Base-by-base conservation (phyloP, 2,888 invertebrate genomes). In the Caenorhabditis virilis region DNA sequence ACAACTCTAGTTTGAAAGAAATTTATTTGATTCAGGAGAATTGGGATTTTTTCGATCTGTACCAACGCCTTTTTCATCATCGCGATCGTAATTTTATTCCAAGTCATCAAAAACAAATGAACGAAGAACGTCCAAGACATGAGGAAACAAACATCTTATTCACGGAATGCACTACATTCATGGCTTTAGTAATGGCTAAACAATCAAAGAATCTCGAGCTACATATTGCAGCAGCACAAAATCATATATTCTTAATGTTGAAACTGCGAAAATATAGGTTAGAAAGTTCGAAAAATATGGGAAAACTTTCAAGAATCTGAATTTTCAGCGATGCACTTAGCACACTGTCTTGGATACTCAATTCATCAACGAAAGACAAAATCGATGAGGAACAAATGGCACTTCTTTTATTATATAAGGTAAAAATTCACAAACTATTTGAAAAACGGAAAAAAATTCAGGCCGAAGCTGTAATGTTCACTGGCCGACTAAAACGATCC, bases 31-130 rank as follows among this genome's bases (percentile, higher is more conserved):
- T 51, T 41, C 47, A 61, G 62, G 59, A 59, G 27, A 36, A 30
- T 4, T 60, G 55, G 52, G 57, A 60, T 16, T 66, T 57, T 35
- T 18, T 5, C 2, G 64, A 65, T 15, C 43, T 55, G 18, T 66
- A 66, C 41, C 22, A 16, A 1, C 54, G 58, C 0, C 49, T 60
- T 0, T 60, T 60, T 26, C 43, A 41, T 1, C 22, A 50, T 2
- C 7, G n/a, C 5, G 13, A 38, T 1, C 52, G 20, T 6, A 11
- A 16, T 20, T 43, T 48, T 25, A 15, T 26, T 7, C 46, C 60
- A 5, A 9, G 22, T 7, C 39, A 35, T 2, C 50, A 52, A 9
- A 22, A 41, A 27, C 30, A 27, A 16, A 25, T 49, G 25, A 49
- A 49, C 26, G 49, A 49, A 25, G 1, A 6, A 1, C 30, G 58